Conservation (phyloP, 2,888 invertebrate species). For the Argyresthia albistria region DNA sequence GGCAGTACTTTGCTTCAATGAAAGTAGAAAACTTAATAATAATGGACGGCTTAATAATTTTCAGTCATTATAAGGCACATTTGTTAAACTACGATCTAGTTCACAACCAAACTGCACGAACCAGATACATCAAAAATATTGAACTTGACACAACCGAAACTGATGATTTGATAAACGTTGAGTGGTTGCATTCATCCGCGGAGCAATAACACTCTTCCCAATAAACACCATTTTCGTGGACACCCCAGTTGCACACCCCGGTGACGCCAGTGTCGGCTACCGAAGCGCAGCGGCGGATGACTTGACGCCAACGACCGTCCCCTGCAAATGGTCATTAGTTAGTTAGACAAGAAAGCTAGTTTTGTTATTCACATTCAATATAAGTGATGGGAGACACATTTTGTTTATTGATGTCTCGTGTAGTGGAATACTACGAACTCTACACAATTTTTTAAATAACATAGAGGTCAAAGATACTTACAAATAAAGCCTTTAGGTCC, state of each 20-base stretch:
- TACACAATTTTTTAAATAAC: too few relatives aligned
- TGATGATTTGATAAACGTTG: slow-evolving; percentile 16
- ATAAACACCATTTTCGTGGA: slow-evolving; percentile 94
- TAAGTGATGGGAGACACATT: background rate
- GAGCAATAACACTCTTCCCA: slow-evolving; percentile 98
- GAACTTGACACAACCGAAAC: background rate
- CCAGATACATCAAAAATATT: background rate
- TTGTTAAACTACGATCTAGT: background rate
- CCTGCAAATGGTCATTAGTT: slow-evolving; percentile 67
- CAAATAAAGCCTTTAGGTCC: slow-evolving; percentile 95
- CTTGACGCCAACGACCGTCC: slow-evolving; percentile 96
- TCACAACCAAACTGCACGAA: background rate
- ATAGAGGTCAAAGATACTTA: slow-evolving; percentile 69
- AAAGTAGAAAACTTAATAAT: background rate
- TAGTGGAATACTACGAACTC: too few relatives aligned
- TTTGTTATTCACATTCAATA: background rate
- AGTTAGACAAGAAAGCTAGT: background rate
- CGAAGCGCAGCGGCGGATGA: slow-evolving; percentile 90
- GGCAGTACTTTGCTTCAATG: background rate
- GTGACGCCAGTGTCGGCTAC: slow-evolving; percentile 93
- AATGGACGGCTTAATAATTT: background rate
- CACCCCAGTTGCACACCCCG: slow-evolving; percentile 97
- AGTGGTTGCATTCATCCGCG: slow-evolving; percentile 87
- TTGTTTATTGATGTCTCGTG: too few relatives aligned
- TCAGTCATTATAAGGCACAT: background rate